These are phyloP conservation scores for Stenolophus ochropezus DNA, from an alignment of 2,888 invertebrate species.

Conservation along the genomic window DNA sequence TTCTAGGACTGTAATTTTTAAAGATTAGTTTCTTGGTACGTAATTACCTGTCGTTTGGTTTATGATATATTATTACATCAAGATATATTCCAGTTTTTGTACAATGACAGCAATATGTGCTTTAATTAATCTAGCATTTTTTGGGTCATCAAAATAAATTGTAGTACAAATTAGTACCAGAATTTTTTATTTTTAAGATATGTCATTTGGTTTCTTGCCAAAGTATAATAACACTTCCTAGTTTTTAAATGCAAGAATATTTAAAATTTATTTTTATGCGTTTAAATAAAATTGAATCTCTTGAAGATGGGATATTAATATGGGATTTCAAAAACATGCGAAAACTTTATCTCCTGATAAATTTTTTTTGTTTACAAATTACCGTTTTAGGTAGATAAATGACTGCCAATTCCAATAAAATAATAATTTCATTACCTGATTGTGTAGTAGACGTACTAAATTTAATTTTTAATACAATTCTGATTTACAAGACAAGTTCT, in stretches of 20 bases:
- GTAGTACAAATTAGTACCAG: neutral
- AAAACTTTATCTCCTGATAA: too few relatives aligned
- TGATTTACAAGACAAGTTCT: neutral
- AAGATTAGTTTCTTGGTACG: neutral
- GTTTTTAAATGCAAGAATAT: neutral
- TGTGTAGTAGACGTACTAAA: too few relatives aligned
- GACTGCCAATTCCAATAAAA: too few relatives aligned
- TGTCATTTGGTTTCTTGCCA: neutral
- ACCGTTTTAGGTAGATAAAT: too few relatives aligned
- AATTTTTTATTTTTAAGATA: neutral
- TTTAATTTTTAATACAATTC: too few relatives aligned
- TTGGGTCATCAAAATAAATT: neutral
- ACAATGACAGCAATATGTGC: neutral
- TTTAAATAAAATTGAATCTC: too few relatives aligned
- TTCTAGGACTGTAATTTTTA: constrained; percentile 3
- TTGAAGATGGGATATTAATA: too few relatives aligned
- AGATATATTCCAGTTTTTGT: neutral
- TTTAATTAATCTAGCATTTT: neutral
- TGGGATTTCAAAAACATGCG: too few relatives aligned
- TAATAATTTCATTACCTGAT: too few relatives aligned
- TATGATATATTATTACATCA: neutral
- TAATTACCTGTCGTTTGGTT: neutral
- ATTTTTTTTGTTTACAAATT: too few relatives aligned
- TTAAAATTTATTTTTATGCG: too few relatives aligned
- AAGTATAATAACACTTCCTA: neutral